Conservation (phyloP, 2,888 invertebrate species). For the Ochropleura plecta region DNA sequence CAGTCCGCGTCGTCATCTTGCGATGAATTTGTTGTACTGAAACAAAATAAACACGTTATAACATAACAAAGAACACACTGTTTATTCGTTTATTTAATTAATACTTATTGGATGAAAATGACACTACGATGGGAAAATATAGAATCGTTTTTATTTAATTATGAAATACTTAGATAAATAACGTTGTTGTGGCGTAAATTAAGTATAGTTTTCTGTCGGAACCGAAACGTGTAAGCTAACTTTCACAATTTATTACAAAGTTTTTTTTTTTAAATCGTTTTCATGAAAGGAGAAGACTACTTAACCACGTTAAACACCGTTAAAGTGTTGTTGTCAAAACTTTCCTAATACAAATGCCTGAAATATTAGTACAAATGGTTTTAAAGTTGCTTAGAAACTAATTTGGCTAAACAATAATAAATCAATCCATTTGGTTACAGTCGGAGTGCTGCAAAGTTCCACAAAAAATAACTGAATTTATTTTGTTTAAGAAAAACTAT, state of each 20-base stretch:
- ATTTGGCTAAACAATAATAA: conserved; percentile 2
- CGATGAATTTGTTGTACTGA: conserved; percentile 80
- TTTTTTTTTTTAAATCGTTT: background rate
- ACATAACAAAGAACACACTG: conserved; percentile 12
- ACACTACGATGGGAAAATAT: background rate
- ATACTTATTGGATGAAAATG: conserved; percentile 30
- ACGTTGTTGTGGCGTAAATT: background rate
- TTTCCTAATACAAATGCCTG: background rate
- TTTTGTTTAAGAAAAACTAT: background rate
- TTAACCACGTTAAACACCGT: background rate
- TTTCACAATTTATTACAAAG: background rate
- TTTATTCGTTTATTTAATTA: background rate
- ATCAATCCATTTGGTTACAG: conserved; percentile 4
- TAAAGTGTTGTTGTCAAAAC: conserved; percentile 8
- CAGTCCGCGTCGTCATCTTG: conserved; percentile 87
- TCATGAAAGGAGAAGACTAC: background rate
- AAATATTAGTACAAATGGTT: conserved; percentile 19
- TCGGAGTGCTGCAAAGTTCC: background rate
- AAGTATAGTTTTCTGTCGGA: background rate
- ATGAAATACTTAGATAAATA: background rate
- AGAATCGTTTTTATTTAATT: background rate
- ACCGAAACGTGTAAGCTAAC: background rate
- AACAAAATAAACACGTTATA: conserved; percentile 70
- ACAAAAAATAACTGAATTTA: background rate
- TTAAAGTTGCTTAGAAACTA: conserved; percentile 17